Percentiles rank a stretch among this genome's conserved stretches.
These are phyloP conservation scores for Philantomba maxwellii DNA, from an alignment of 2,113 vertebrate species.

Conservation along the genomic window DNA sequence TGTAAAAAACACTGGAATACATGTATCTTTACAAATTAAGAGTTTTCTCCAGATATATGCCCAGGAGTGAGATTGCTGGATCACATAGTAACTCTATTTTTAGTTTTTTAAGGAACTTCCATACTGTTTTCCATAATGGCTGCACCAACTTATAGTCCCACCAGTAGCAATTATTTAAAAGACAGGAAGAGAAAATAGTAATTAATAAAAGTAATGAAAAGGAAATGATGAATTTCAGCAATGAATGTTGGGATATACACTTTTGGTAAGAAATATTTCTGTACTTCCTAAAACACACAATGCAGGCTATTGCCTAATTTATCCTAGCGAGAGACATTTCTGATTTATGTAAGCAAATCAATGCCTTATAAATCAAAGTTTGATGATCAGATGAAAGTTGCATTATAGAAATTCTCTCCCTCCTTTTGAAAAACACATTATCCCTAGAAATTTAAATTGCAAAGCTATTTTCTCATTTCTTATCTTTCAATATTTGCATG, in stretches of 20 bases:
- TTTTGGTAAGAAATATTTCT: neutral
- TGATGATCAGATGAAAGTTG: conserved; percentile 2
- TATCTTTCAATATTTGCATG: conserved; percentile 30
- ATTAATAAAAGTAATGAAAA: neutral
- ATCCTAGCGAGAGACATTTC: neutral
- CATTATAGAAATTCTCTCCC: neutral
- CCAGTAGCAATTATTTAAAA: neutral
- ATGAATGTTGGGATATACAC: neutral
- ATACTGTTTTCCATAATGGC: neutral
- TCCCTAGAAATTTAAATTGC: conserved; percentile 28
- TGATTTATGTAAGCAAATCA: neutral
- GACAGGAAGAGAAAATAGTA: neutral
- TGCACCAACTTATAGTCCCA: neutral
- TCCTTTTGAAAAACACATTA: neutral
- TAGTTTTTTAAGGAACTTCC: neutral
- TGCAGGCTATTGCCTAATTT: neutral
- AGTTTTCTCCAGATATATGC: neutral
- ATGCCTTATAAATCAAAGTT: neutral
- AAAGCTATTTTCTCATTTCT: conserved; percentile 33
- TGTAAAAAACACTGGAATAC: neutral
- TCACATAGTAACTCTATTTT: neutral
- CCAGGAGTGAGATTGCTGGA: neutral
- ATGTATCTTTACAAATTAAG: neutral
- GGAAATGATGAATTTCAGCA: conserved; percentile 5
- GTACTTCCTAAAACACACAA: neutral